These are phyloP conservation scores for Xenopus borealis DNA, from an alignment of 2,113 vertebrate species.

Conservation along the genomic window DNA sequence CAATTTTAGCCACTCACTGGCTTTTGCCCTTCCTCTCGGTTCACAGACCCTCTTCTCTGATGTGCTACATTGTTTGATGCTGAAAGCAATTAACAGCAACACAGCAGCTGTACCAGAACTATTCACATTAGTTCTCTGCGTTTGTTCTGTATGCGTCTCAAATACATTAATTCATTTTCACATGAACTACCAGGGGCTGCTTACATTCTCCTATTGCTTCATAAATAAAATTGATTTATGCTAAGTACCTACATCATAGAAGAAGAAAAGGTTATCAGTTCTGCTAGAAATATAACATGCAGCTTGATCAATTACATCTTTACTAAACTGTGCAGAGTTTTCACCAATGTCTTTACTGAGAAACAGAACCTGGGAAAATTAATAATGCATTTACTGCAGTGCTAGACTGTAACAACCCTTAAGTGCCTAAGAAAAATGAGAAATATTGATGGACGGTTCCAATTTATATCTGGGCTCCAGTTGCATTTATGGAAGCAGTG, in stretches of 20 bases:
- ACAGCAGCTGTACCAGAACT: too few species aligned
- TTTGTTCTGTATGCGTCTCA: conserved; percentile 6
- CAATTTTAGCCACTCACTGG: too few species aligned
- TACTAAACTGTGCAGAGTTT: conserved; percentile 54
- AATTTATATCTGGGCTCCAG: conserved; percentile 21
- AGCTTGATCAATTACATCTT: conserved; percentile 65
- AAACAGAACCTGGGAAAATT: conserved; percentile 57
- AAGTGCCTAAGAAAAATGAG: conserved; percentile 62
- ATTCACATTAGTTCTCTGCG: background rate
- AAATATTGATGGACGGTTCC: conserved; percentile 32
- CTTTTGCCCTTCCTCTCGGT: too few species aligned
- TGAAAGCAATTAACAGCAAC: too few species aligned
- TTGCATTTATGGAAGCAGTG: conserved; percentile 11
- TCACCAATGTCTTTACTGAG: conserved; percentile 54
- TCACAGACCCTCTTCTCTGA: too few species aligned
- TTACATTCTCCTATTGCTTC: conserved; percentile 61
- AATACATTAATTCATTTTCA: conserved; percentile 51
- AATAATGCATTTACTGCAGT: conserved; percentile 66
- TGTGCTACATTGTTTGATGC: too few species aligned
- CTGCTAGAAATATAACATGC: conserved; percentile 58
- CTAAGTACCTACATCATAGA: conserved; percentile 52
- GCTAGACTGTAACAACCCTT: conserved; percentile 62
- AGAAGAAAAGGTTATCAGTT: conserved; percentile 56
- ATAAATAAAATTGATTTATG: conserved; percentile 68
- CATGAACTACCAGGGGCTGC: conserved; percentile 50